Base-by-base conservation (phyloP, 2,113 vertebrate genomes). In the Loxodonta africana region DNA sequence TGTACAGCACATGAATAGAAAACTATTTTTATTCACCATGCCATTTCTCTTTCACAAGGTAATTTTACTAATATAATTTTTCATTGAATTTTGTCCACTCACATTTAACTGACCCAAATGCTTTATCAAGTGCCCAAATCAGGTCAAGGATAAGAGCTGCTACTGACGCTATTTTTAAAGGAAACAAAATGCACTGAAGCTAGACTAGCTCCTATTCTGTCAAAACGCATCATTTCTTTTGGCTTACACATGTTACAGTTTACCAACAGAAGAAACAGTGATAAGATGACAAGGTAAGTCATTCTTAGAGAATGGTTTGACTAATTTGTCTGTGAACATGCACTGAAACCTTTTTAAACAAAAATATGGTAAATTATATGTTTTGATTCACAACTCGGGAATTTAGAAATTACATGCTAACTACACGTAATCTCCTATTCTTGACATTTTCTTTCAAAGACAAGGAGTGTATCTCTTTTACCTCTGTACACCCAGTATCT, bases 261-360 rank as follows among this genome's bases (percentile, higher is more conserved):
- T 91, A 95, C 84, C 83, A 87, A 51, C 71, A 95, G 84, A 78
- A 98, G 85, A 94, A 97, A 96, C 82, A 86, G 83, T 77, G 88
- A 92, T 65, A 90, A 90, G 60, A 78, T 97, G 94, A 96, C 46
- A 95, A 41, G 21, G 0, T 0, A 0, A 77, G 71, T 97, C 95
- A 86, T 97, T 92, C 80, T 84, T 94, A 96, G 81, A 93, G 33
- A 98, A 97, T n/a, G 77, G 95, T 83, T 86, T 97, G 93, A 23
- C 97, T 95, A 9, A 98, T 98, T 97, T 96, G 33, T 90, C 96
- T 97, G 92, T 92, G 89, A 83, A 96, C 86, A 89, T 89, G 95
- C 74, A 94, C 86, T 88, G 95, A 97, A 97, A 98, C 90, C 65
- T 98, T 98, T 98, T 98, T 95, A 97, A 98, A 98, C 96, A 98